A percentile compares a stretch with the other conserved stretches of the same genome.
phyloP scores from a whole-genome alignment of 2,888 invertebrate genomes.

The Empis livida region DNA sequence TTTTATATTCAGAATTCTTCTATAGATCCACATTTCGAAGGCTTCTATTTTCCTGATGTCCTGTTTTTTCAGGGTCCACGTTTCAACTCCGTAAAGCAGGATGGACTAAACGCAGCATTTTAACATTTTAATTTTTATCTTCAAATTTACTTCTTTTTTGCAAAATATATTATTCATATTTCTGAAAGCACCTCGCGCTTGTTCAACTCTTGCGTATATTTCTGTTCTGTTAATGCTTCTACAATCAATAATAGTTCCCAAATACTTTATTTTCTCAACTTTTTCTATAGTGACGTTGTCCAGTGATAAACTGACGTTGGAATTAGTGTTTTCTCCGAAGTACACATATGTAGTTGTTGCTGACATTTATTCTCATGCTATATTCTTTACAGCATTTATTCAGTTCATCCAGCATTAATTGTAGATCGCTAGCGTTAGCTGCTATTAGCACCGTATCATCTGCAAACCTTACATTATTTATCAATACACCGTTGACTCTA shows the following conservation, averaged over 20 bases:
- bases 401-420: background rate
- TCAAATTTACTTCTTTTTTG: no score
- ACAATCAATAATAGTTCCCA: background rate
- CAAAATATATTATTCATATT: no score
- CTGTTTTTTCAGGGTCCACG: no score
- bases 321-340: no score
- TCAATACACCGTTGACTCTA: background rate
- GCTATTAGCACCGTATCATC: background rate
- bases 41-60: no score
- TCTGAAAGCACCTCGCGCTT: background rate
- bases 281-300: no score
- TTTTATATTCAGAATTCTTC: no score
- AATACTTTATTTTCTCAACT: background rate
- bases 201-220: background rate
- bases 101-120: no score
- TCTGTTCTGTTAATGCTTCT: background rate
- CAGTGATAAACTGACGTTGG: no score
- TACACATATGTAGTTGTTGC: background rate
- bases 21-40: no score
- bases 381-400: background rate
- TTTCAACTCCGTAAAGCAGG: no score
- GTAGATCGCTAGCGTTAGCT: background rate
- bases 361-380: background rate
- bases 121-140: no score
- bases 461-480: background rate